Conservation (phyloP, 2,113 vertebrate species). For the Guaruba guarouba region DNA sequence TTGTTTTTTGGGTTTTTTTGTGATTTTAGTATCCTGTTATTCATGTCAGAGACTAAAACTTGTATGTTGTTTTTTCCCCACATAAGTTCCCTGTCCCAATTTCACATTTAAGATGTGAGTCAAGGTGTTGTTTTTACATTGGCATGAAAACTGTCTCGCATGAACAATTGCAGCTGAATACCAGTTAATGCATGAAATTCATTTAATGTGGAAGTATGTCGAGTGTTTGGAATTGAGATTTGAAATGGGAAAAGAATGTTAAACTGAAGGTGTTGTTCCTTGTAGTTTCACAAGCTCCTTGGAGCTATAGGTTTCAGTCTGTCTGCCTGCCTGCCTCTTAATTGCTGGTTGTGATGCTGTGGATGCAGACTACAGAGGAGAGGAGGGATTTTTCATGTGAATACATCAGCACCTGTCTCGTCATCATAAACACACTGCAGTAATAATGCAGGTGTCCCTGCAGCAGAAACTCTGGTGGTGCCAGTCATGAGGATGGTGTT, state of each 20-base stretch:
- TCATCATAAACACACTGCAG: conserved; percentile 20
- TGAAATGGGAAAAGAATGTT: neutral
- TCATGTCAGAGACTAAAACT: neutral
- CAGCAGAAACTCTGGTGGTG: neutral
- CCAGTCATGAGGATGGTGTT: neutral
- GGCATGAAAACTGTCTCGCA: neutral
- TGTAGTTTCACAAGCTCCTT: neutral
- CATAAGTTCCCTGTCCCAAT: neutral
- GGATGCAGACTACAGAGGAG: neutral
- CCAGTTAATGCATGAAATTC: neutral
- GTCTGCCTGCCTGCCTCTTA: neutral
- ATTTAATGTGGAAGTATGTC: neutral
- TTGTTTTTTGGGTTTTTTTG: neutral
- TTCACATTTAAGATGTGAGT: neutral
- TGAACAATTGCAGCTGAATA: neutral
- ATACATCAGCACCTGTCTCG: conserved; percentile 23
- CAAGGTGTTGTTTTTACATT: neutral
- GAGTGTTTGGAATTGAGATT: neutral
- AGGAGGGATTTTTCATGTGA: neutral
- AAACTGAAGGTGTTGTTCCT: neutral
- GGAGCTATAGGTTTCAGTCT: neutral
- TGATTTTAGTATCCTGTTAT: neutral
- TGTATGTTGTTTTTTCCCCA: neutral
- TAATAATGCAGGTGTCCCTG: conserved; percentile 52
- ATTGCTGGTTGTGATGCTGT: neutral